Base-by-base conservation (phyloP, 2,888 invertebrate genomes). In the Chaitophorus viminalis region DNA sequence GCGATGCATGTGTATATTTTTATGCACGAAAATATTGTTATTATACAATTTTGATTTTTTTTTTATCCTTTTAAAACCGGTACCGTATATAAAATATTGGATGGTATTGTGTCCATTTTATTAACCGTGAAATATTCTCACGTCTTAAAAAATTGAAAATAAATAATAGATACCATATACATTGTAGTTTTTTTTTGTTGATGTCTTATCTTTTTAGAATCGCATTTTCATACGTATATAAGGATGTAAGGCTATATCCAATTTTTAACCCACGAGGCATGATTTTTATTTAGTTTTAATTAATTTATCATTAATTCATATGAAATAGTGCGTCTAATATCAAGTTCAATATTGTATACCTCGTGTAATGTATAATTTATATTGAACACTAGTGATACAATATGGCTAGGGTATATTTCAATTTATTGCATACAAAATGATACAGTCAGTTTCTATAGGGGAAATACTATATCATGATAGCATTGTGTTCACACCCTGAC, bases 101-200 rank as follows among this genome's bases (percentile, higher is more conserved):
- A 79, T n/a, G 79, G 54, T 79, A 79, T 87, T 87, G 72, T 87
- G 79, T 79, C 39, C 72, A 65, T 75, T 86, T 79, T 72, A 86
- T 86, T 79, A 79, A 87, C 79, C 86, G 79, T 87, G 86, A 79
- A 87, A 79, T 87, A 87, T 79, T 79, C 86, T 87, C 86, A 87
- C 79, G 86, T 79, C 72, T 81, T 74, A 9, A 33, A 75, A 17
- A 76, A 29, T 46, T 46, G 14, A 25, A 29, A 36, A 54, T 18
- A 82, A 70, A 52, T 17, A 60, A 29, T 18, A 82, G 46, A 82
- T 82, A 70, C 39, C 65, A 65, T 65, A 81, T 82, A 46, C 46
- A 72, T 72, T 54, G 52, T 82, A 72, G 82, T 82, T 52, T 33
- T 77, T 33, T 46, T n/a, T n/a, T n/a, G 31, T 33, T n/a, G 70